Evolutionary conservation across 2,113 vertebrate species (phyloP), one percentile per base, ranked within the genome.

Genomic region (Gavia stellata): DNA sequence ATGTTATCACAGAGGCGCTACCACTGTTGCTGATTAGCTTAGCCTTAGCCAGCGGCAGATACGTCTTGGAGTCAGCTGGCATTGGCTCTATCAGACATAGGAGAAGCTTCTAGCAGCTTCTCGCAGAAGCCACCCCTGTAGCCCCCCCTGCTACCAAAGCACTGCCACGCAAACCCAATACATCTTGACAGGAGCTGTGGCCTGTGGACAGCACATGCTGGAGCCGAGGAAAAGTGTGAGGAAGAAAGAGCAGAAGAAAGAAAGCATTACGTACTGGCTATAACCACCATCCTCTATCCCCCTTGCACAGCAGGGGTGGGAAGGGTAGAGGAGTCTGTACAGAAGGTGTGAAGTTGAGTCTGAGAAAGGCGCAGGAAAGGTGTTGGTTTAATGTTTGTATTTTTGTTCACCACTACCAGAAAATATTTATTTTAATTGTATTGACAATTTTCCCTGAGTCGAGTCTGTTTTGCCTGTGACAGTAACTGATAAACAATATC

Each of bases 181-280:
- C n/a, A n/a, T 58, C 33, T 36, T 92, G 53, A n/a, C 33, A 40
- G 28, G 12, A 81, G 10, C 11, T 1, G 3, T 67, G 34, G 29
- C 17, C 24, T 53, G 10, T 53, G 53, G 24, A 53, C 15, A 58
- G 20, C 34, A 47, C 7, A 13, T 1, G 10, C 23, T 71, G 20
- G 18, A 67, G 19, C 42, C 8, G 9, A 66, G 50, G 8, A 67
- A 83, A 72, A n/a, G 10, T 3, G 3, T 24, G 36, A 61, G 25
- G 28, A 74, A 49, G 36, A 50, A 68, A 33, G 28, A 70, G 3
- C 1, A 7, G 25, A 65, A 66, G 12, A 14, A 68, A 42, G 23
- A 73, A 68, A 16, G 8, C 0, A 0, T 44, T n/a, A 44, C 0
- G 4, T n/a, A 8, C 52, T 49, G 56, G 33, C 34, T 70, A 21